Evolutionary conservation across 2,797 vertebrate species (phyloP), one percentile per base, ranked within the genome.

Genomic region (Todus mexicanus): DNA sequence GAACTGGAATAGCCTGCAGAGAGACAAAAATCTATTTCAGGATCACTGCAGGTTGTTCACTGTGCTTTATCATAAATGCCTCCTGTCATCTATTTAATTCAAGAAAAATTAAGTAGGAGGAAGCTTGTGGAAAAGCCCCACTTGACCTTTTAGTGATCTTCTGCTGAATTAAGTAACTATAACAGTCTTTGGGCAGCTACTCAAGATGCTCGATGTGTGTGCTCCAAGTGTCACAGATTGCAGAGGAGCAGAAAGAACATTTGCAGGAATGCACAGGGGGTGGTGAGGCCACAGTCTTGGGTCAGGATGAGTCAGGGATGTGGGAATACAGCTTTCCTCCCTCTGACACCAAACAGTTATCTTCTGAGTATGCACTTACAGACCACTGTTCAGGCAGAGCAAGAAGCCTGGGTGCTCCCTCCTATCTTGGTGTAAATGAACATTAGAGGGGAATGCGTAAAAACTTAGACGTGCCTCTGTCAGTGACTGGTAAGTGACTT

Each of bases 311-410:
- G 48, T 90, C 70, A 73, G 74, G 31, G 19, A 45, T 60, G 7
- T 0, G 0, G 29, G n/a, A 78, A 82, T 59, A 42, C 64, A 88
- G 53, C 27, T 25, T 76, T 64, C 38, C 27, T 57, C 23, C 38
- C 35, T 84, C 56, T 2, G 7, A 6, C 12, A 54, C 16, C 0
- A 2, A 82, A 31, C 45, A 74, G 12, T 33, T 80, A 15, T 5
- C 37, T 78, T 79, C 6, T 0, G 1, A 47, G 12, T 7, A 1
- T 5, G 3, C 23, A 5, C 7, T 61, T 56, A 65, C 0, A 0
- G 33, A 65, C 16, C 37, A 12, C 1, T 1, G 3, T 53, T 60
- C 0, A 0, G 29, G 35, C 37, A 54, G 27, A 70, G 21, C 1
- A 1, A 31, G 63, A 73, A 64, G 40, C 51, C 42, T 72, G 40